Base-by-base conservation (phyloP, 1,140 invertebrate species). In the Pogonomyrmex californicus region DNA sequence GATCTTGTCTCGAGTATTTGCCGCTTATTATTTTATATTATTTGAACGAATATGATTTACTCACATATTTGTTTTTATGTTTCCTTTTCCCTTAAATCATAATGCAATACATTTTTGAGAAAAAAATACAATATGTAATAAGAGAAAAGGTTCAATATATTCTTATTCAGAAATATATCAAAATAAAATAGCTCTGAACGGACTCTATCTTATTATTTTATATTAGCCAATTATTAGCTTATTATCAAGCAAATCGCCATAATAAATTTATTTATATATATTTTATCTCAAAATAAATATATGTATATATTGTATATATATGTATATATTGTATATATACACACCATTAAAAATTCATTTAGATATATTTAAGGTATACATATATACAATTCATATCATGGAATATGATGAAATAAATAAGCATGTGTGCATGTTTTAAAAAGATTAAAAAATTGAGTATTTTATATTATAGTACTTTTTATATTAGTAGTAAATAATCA, bases 371-470 rank as follows among this genome's bases (percentile, higher is more conserved):
- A 56, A 81, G 38, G 51, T 71, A n/a, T 62, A n/a, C 33, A 62
- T 62, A 49, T 73, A 23, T 73, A 58, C 17, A 73, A 30, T 17
- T 77, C 38, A 77, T 87, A 71, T 78, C 79, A 85, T 87, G 62
- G 65, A 77, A 62, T 38, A 70, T 38, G 49, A 87, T 85, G 30
- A 12, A 89, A 87, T 70, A 87, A 89, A 90, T 83, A 85, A 83
- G 82, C n/a, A 47, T 47, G 47, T 58, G 44, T 30, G 36, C 66
- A 36, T 38, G 54, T 49, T 17, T 73, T 62, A 17, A 49, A 66
- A 4, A 71, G 41, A 73, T 73, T 36, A 60, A 78, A 49, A 23
- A 38, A 75, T 30, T 63, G 71, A 78, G 54, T 83, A 83, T 76
- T 68, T 60, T 44, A 23, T 30, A 44, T 62, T 68, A 49, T 1